Evolutionary conservation across 2,888 invertebrate species (phyloP), one percentile per base, ranked within the genome.

Genomic region (Metopia argyrocephala): DNA sequence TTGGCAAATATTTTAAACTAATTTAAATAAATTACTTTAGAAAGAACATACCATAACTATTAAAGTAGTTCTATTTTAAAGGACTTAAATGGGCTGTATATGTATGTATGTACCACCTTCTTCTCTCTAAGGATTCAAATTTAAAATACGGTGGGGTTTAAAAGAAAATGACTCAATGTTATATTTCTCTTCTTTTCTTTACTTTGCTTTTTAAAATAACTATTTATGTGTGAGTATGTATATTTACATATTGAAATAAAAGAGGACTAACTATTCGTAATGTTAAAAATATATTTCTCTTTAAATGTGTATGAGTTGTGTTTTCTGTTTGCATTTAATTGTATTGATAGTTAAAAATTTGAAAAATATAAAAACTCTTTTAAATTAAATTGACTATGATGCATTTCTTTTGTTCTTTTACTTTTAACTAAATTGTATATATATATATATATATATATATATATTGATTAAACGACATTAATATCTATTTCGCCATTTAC

Each of bases 1-100:
- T 82, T 83, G 80, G 83, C 76, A 84, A 82, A 83, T 82, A 84
- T 81, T 84, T 74, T 79, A 79, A 15, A 78, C 73, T 76, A 82
- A 82, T 61, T 69, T 66, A 68, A n/a, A 78, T 79, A 82, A 79
- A 71, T 62, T 73, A 80, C 27, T 78, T 79, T 65, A 68, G 62
- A 79, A 78, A 59, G 59, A 74, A 75, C 68, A 68, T 76, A 38
- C 38, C 9, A 76, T 80, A 45, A 64, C 57, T 65, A 73, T 57
- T 76, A 76, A 38, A 76, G 56, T 79, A 78, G 61, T 64, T 76
- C 66, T 76, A 45, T 80, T 74, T 52, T 64, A 25, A 76, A 38
- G 31, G 69, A 50, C 65, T 75, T 71, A 38, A 28, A 74, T 79
- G 73, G 75, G 70, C 65, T 79, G 59, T 48, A 48, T 66, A 27